Percentiles rank a stretch among this genome's conserved stretches.
Conservation (phyloP, 2,888 invertebrate species). For the Poecilus cupreus region DNA sequence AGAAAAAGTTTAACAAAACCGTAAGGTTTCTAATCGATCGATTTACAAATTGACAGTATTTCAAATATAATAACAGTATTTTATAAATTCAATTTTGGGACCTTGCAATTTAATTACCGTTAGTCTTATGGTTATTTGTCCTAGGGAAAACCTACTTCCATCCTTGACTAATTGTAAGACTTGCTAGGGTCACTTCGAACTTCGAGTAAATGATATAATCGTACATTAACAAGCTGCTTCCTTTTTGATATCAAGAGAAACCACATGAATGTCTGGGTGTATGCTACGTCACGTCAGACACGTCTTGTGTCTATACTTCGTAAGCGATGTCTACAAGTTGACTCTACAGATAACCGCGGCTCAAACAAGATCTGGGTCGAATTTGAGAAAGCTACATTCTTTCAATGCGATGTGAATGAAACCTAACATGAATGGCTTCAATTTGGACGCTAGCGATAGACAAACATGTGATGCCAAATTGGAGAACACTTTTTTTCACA, state of each 20-base stretch:
- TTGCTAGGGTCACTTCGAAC: too few species aligned
- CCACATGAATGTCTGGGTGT: too few species aligned
- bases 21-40: neutral
- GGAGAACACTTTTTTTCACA: too few species aligned
- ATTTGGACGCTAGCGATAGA: neutral
- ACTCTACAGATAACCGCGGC: neutral
- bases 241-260: too few species aligned
- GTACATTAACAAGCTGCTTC: too few species aligned
- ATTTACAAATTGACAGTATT: neutral
- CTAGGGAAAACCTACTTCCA: neutral
- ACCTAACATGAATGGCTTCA: constrained; percentile 24
- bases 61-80: neutral
- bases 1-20: neutral
- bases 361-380: constrained; percentile 42
- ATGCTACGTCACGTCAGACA: too few species aligned
- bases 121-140: neutral
- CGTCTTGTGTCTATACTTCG: too few species aligned
- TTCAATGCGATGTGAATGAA: constrained; percentile 14
- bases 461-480: neutral
- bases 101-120: neutral
- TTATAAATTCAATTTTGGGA: neutral
- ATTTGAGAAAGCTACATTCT: constrained; percentile 51
- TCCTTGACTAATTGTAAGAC: too few species aligned
- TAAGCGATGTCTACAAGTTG: too few species aligned
- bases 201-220: too few species aligned